Base-by-base conservation (phyloP, 2,113 vertebrate species). In the Glaucomys volans region DNA sequence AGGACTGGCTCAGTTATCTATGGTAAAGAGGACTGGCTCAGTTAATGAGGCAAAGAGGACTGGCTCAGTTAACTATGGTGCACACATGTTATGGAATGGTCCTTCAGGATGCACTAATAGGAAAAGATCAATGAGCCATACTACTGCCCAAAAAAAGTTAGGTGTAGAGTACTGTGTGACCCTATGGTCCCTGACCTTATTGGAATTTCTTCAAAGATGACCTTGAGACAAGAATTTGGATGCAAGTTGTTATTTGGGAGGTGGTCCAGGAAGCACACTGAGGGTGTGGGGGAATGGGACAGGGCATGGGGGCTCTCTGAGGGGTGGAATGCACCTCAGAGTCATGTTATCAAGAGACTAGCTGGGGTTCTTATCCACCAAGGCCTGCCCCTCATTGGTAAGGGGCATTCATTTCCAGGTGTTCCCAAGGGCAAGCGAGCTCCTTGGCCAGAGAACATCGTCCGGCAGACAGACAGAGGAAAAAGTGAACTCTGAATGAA, bases 241-340 rank as follows among this genome's bases (percentile, higher is more conserved):
- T 75, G n/a, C 57, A 76, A 82, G 42, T 90, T 81, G 59, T 90
- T 44, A 75, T 64, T 52, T 86, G n/a, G 79, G 82, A 87, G 76
- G 35, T 50, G 85, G 85, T 16, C 42, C 37, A n/a, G 26, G 79
- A 95, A 44, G 59, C 67, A 8, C 37, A n/a, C n/a, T 11, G 44
- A 84, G 28, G 28, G 8, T 75, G 42, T 37, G n/a, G 11, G 64
- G 57, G 57, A 80, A 84, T 6, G 26, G 86, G 67, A 83, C 6
- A 5, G 20, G 30, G 50, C 44, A 0, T 18, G 30, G 66, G 62
- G 52, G 72, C 37, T 57, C 14, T 14, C 69, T 10, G 37, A 95
- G 37, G 67, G 11, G n/a, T 42, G 64, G 11, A 76, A 44, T 32
- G 42, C 1, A 4, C 18, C 44, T 52, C 10, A 67, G 92, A 69